Conservation (phyloP, 2,113 vertebrate species). For the Menidia beryllina region DNA sequence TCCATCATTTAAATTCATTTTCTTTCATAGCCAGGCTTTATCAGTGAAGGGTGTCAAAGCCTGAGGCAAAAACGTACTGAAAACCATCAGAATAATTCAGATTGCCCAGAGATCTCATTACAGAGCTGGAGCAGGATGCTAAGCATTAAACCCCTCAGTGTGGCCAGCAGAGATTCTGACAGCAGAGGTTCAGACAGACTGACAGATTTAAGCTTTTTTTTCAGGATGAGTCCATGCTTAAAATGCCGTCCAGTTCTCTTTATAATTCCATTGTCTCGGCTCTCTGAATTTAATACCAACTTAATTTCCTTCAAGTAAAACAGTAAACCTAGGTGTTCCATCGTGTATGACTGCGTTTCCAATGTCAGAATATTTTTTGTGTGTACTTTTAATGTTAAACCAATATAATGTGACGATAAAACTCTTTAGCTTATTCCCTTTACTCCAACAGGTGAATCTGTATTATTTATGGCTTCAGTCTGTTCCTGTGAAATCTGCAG, state of each 20-base stretch:
- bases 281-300: conserved; percentile 26
- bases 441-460: not conserved
- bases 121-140: conserved; percentile 47
- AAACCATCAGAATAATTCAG: conserved; percentile 78
- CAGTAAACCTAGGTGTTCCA: conserved; percentile 17
- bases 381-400: conserved; percentile 11
- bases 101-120: conserved; percentile 79
- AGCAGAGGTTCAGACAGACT: conserved; percentile 65
- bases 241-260: conserved; percentile 67
- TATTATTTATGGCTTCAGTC: not conserved
- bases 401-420: not conserved
- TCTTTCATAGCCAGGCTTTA: conserved; percentile 63
- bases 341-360: conserved; percentile 26
- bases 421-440: not conserved
- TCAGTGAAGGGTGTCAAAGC: conserved; percentile 53
- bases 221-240: conserved; percentile 73
- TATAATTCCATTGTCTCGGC: conserved; percentile 42
- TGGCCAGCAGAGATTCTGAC: conserved; percentile 53
- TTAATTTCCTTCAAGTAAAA: conserved; percentile 38
- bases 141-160: conserved; percentile 56
- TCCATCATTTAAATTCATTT: conserved; percentile 61
- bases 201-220: conserved; percentile 69
- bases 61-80: conserved; percentile 46
- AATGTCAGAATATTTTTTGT: not conserved
- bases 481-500: not conserved